Base-by-base conservation (phyloP, 2,797 vertebrate genomes). In the Leucoraja ocellata region DNA sequence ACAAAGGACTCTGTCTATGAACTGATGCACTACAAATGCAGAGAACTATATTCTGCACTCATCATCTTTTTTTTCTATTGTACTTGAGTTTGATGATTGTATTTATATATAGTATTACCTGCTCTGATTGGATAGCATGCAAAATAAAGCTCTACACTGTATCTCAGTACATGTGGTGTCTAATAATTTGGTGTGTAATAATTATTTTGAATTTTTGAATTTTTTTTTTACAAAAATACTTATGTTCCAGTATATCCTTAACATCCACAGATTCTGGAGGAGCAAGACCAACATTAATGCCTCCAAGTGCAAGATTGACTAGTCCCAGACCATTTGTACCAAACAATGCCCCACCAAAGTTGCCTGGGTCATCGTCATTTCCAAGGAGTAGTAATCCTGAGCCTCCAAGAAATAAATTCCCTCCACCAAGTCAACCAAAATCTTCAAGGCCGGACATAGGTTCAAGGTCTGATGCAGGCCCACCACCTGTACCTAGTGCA, bases 401-500 rank as follows among this genome's bases (percentile, higher is more conserved):
- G 94, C 95, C 96, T 0, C 97, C 96, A 36, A 97, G 96, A 94
- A 96, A 95, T 76, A 97, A 98, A 7, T 94, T 97, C 77, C 96
- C 94, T 76, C 94, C 96, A 8, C 94, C 96, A 91, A 74, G 68
- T 74, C 90, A 92, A 76, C 71, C 90, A 92, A 92, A 92, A 14
- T 92, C 76, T 86, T 95, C 95, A 1, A 95, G 96, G 93, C 96
- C 96, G 68, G 96, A 97, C 63, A 65, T 94, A 54, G 96, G 97
- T 94, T 96, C 96, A 1, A 98, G 97, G 94, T 96, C 96, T 16
- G 96, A 97, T 0, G 96, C 95, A 65, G 95, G 95, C 0, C 96
- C 96, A 0, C 98, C 98, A 1, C 97, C 98, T 0, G 95, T 98
- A 25, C 98, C 98, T 93, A 98, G 95, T 93, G 98, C 98, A 0